phyloP scores from a whole-genome alignment of 2,113 vertebrate species.

The Paracyprichromis sp. region DNA sequence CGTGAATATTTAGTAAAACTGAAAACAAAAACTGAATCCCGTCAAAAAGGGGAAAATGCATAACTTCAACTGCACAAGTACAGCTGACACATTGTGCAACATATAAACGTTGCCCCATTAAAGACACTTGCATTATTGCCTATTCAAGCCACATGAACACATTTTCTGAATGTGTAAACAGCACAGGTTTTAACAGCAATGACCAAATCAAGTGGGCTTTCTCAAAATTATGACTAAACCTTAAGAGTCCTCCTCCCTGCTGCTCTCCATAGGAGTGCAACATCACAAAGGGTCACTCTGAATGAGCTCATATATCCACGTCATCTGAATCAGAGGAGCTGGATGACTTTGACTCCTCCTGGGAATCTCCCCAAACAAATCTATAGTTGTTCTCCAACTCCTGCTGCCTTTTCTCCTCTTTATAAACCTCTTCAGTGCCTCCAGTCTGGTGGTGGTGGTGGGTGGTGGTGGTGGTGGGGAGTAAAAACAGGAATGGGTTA shows the following conservation, averaged over 20 bases:
- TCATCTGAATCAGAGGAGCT: constrained; percentile 80
- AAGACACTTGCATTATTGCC: constrained; percentile 15
- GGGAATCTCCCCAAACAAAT: constrained; percentile 83
- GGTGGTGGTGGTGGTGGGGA: too few species aligned
- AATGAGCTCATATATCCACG: constrained; percentile 75
- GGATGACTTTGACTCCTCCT: constrained; percentile 70
- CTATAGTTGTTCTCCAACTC: constrained; percentile 88
- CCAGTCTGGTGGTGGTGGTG: constrained; percentile 72
- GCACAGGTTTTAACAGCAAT: constrained; percentile 28
- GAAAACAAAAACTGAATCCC: constrained; percentile 29
- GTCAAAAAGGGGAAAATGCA: constrained; percentile 33
- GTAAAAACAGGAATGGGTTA: not conserved
- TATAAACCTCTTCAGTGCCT: constrained; percentile 84
- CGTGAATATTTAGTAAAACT: not conserved
- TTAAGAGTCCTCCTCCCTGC: not conserved
- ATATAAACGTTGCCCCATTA: not conserved
- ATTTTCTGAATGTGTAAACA: constrained; percentile 38
- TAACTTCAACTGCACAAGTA: constrained; percentile 6
- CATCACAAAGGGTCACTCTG: not conserved
- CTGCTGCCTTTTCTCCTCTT: constrained; percentile 82
- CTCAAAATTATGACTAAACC: not conserved
- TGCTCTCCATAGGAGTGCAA: constrained; percentile 35
- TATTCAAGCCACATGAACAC: constrained; percentile 8
- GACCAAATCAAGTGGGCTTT: not conserved
- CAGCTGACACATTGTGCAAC: constrained; percentile 26